Conservation (phyloP, 2,888 invertebrate genomes). For the Saturnia japonica region DNA sequence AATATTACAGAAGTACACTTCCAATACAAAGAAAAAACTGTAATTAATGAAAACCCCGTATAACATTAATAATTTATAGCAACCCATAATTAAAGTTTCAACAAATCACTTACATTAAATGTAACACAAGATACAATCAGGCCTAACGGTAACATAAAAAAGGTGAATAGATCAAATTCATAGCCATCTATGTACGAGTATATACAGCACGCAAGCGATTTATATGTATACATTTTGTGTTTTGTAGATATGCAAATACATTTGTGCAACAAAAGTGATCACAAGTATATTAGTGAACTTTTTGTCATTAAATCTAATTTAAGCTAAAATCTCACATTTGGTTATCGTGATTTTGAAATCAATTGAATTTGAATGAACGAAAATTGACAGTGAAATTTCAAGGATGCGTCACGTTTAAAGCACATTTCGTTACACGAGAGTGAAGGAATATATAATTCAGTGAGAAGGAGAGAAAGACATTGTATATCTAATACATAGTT, state of each 20-base stretch:
- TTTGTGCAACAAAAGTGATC: neutral
- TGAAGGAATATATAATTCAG: too few relatives aligned
- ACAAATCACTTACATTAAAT: conserved; percentile 63
- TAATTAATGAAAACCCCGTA: conserved; percentile 51
- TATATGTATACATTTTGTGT: conserved; percentile 27
- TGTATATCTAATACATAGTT: too few relatives aligned
- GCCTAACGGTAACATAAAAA: conserved; percentile 17
- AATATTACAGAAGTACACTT: conserved; percentile 17
- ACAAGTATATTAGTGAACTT: neutral
- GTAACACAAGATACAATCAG: conserved; percentile 58
- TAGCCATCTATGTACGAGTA: conserved; percentile 34
- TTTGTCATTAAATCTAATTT: neutral
- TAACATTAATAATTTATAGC: conserved; percentile 66
- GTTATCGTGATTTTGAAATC: too few relatives aligned
- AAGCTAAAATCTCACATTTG: neutral
- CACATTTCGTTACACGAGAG: too few relatives aligned
- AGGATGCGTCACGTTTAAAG: too few relatives aligned
- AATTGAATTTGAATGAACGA: too few relatives aligned
- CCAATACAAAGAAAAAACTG: conserved; percentile 29
- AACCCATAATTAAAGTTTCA: conserved; percentile 70
- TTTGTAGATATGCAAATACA: conserved; percentile 19
- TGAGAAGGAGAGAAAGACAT: too few relatives aligned
- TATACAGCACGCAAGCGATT: conserved; percentile 46
- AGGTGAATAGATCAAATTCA: conserved; percentile 49
- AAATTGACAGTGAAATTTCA: too few relatives aligned